These are phyloP conservation scores for chimpanzee (Pan troglodytes) DNA, from an alignment of 2,113 vertebrate genomes.

Conservation along the genomic window NHGRI_mPanTro3-v2.1_pri NC_072402.2:142256501-142257000, in stretches of 20 bases:
- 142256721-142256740: background rate
- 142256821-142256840: background rate
- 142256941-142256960: background rate
- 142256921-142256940: background rate
- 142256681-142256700: background rate
- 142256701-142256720: background rate
- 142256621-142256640: background rate
- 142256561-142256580: background rate
- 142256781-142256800: background rate
- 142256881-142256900: background rate
- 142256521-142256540: background rate
- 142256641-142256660: background rate
- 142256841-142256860: background rate
- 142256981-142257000: too few species aligned
- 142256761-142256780: background rate
- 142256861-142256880: background rate
- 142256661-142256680: background rate
- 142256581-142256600: background rate
- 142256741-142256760: background rate
- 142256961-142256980: background rate
- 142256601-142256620: background rate
- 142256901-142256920: background rate
- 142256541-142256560: background rate
- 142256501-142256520: background rate
- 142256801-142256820: background rate